Evolutionary conservation across 1,140 invertebrate species (phyloP).

Genomic region (Gyrodactylus salaris): DNA sequence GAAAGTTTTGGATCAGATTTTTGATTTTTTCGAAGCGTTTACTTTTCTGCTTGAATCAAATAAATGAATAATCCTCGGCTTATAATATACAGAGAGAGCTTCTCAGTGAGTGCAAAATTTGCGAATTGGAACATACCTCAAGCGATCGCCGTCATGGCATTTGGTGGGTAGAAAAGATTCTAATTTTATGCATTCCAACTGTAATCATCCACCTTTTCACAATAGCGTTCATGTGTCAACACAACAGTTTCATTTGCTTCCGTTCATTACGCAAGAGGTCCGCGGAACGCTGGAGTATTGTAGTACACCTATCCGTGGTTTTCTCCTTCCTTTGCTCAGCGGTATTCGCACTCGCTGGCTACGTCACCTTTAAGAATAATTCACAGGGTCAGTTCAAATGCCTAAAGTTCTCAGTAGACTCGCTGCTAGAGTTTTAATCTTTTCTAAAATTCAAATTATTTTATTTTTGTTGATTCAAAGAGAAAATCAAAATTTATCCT

Average conservation of each 20-base stretch:
- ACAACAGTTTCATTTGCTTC: constrained; percentile 53
- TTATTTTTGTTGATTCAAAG: too few relatives aligned
- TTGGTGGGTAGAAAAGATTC: constrained; percentile 26
- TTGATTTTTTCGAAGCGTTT: too few relatives aligned
- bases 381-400: too few relatives aligned
- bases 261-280: constrained; percentile 41
- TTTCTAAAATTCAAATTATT: too few relatives aligned
- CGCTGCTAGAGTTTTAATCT: too few relatives aligned
- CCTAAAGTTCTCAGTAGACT: too few relatives aligned
- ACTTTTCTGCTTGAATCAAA: too few relatives aligned
- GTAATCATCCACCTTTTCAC: too few relatives aligned
- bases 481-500: too few relatives aligned
- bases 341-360: constrained; percentile 41
- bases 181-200: constrained; percentile 12
- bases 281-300: constrained; percentile 39
- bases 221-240: constrained; percentile 69
- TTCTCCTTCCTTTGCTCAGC: constrained; percentile 34
- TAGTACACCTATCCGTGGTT: constrained; percentile 39
- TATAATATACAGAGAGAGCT: neutral
- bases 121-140: constrained; percentile 37
- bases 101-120: constrained; percentile 30
- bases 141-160: constrained; percentile 50
- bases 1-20: too few relatives aligned
- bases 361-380: constrained; percentile 42
- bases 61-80: too few relatives aligned